Percentiles rank a stretch among this genome's conserved stretches.
Conservation (phyloP, 2,888 invertebrate species). For the Dioctria rufipes region DNA sequence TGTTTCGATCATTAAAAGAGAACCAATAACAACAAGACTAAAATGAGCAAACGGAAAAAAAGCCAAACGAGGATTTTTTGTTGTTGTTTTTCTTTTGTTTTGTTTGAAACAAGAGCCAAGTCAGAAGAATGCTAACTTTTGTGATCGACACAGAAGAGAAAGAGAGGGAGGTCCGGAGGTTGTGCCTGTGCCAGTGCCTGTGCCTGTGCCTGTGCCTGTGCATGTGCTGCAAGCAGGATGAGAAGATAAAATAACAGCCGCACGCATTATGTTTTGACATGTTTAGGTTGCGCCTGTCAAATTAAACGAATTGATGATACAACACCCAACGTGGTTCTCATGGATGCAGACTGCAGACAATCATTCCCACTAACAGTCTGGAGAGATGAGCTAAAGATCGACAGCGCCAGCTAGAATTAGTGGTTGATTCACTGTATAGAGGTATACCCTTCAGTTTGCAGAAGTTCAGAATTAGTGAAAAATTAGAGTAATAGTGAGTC, state of each 20-base stretch:
- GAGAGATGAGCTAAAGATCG: background rate
- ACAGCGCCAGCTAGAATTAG: background rate
- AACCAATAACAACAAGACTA: constrained; percentile 41
- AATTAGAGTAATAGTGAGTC: constrained; percentile 4
- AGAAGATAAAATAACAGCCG: constrained; percentile 63
- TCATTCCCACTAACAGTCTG: background rate
- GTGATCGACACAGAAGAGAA: constrained; percentile 52
- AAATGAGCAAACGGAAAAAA: constrained; percentile 38
- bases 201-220: background rate
- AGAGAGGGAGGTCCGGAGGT: constrained; percentile 36
- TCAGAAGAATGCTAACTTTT: constrained; percentile 15
- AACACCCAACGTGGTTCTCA: constrained; percentile 72
- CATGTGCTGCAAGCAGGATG: constrained; percentile 40
- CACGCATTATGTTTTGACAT: constrained; percentile 71
- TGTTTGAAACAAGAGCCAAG: constrained; percentile 27
- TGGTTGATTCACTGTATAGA: too few species aligned
- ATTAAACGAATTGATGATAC: constrained; percentile 73
- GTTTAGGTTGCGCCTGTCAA: constrained; percentile 73
- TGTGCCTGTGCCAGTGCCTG: too few species aligned
- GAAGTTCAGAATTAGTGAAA: background rate
- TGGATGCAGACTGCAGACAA: constrained; percentile 59
- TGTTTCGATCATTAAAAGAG: constrained; percentile 62
- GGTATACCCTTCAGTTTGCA: too few species aligned
- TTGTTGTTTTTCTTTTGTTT: constrained; percentile 6
- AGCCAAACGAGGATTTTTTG: constrained; percentile 12